These are phyloP conservation scores for Phaedon cochleariae DNA, from an alignment of 2,888 invertebrate species.

Conservation along the genomic window DNA sequence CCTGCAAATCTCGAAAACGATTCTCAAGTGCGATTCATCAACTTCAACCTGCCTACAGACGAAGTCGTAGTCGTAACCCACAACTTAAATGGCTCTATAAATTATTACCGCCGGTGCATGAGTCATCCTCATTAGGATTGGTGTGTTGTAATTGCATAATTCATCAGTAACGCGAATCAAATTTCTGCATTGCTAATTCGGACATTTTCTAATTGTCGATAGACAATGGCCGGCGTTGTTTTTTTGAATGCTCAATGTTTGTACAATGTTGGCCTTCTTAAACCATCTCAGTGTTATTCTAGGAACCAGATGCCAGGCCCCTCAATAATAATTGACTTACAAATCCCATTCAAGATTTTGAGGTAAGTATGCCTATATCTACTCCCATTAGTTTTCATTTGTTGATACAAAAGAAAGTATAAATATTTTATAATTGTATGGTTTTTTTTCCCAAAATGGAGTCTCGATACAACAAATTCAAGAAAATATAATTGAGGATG, in stretches of 20 bases:
- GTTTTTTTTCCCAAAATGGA: too few species aligned
- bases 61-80: slow-evolving; percentile 13
- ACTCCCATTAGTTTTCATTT: too few species aligned
- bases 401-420: too few species aligned
- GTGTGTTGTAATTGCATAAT: slow-evolving; percentile 21
- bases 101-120: slow-evolving; percentile 16
- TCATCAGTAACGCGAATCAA: slow-evolving; percentile 20
- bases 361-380: too few species aligned
- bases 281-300: slow-evolving; percentile 13
- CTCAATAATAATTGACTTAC: neutral
- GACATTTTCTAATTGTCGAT: slow-evolving; percentile 11
- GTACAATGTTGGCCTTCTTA: slow-evolving; percentile 9
- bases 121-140: slow-evolving; percentile 20
- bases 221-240: slow-evolving; percentile 17
- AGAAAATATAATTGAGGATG: too few species aligned
- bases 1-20: slow-evolving; percentile 10
- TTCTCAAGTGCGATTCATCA: slow-evolving; percentile 5
- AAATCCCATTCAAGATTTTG: too few species aligned
- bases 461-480: too few species aligned
- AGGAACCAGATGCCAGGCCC: slow-evolving; percentile 17
- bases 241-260: slow-evolving; percentile 8
- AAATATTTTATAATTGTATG: too few species aligned
- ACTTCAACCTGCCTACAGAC: slow-evolving; percentile 23
- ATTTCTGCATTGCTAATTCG: slow-evolving; percentile 20
- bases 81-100: slow-evolving; percentile 12